Evolutionary conservation across 2,113 vertebrate species (phyloP).

Genomic region (Lagopus muta): DNA sequence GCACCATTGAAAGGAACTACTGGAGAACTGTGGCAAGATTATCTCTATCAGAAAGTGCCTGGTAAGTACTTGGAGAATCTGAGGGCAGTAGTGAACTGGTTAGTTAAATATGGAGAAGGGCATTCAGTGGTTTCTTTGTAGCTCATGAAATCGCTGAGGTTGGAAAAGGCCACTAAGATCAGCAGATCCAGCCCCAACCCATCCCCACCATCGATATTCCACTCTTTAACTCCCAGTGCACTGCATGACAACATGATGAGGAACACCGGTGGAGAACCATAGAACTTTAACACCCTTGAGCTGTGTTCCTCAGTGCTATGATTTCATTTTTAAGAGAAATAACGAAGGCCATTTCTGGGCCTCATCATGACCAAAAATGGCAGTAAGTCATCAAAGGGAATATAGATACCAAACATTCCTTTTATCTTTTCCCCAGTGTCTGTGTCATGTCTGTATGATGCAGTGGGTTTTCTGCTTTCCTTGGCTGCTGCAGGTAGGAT

Average conservation of each 20-base stretch:
- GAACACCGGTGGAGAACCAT: no score
- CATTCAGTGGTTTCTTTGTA: not conserved
- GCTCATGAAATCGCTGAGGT: not conserved
- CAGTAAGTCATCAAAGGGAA: not conserved
- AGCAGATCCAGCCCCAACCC: no score
- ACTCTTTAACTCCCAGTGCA: no score
- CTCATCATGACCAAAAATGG: not conserved
- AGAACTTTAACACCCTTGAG: no score
- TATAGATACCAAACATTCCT: not conserved
- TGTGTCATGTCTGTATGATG: not conserved
- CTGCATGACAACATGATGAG: no score
- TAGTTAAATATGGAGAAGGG: no score
- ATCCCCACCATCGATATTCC: no score
- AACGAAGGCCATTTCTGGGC: not conserved
- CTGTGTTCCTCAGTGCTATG: no score
- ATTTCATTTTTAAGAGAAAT: not conserved
- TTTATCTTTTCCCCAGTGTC: not conserved
- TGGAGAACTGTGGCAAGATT: accelerated
- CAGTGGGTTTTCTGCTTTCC: not conserved
- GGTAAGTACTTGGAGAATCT: not conserved
- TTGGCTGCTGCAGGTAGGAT: not conserved
- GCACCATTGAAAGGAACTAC: not conserved
- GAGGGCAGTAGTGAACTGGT: accelerated
- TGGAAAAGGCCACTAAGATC: no score
- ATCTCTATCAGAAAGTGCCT: not conserved